Percentiles rank a stretch among this genome's conserved stretches.
Evolutionary conservation across 2,888 invertebrate genomes (phyloP).

Genomic region (Sthenelais limicola): DNA sequence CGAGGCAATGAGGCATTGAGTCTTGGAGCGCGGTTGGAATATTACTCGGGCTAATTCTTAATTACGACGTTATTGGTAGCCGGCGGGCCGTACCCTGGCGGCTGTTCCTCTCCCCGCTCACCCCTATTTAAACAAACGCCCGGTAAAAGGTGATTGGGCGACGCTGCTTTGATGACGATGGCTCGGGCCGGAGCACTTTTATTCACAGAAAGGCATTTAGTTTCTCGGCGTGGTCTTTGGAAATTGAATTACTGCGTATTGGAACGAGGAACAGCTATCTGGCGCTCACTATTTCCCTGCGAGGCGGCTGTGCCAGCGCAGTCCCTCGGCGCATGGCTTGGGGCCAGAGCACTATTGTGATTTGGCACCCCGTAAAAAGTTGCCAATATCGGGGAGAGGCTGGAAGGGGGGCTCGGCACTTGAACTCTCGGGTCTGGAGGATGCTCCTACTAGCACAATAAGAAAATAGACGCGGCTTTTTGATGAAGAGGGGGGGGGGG

Average conservation of each 20-base stretch:
- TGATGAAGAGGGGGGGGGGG: neutral
- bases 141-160: conserved; percentile 28
- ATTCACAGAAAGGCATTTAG: too few species aligned
- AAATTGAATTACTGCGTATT: conserved; percentile 35
- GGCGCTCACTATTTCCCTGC: too few species aligned
- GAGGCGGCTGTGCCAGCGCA: neutral
- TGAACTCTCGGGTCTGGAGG: conserved; percentile 33
- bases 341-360: conserved; percentile 31
- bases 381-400: conserved; percentile 11
- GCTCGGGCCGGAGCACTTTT: conserved; percentile 21
- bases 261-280: conserved; percentile 8
- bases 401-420: conserved; percentile 23
- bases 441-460: conserved; percentile 36
- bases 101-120: conserved; percentile 9
- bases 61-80: conserved; percentile 22
- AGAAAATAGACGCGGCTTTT: conserved; percentile 20
- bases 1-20: conserved; percentile 32
- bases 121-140: conserved; percentile 34
- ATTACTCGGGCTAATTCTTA: conserved; percentile 35
- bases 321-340: conserved; percentile 21
- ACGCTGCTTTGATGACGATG: conserved; percentile 22
- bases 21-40: conserved; percentile 6
- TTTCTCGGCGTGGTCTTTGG: conserved; percentile 38
- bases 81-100: neutral
- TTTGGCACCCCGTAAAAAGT: neutral